Conservation (phyloP, 2,888 invertebrate species). For the Caenorhabditis sp. region DNA sequence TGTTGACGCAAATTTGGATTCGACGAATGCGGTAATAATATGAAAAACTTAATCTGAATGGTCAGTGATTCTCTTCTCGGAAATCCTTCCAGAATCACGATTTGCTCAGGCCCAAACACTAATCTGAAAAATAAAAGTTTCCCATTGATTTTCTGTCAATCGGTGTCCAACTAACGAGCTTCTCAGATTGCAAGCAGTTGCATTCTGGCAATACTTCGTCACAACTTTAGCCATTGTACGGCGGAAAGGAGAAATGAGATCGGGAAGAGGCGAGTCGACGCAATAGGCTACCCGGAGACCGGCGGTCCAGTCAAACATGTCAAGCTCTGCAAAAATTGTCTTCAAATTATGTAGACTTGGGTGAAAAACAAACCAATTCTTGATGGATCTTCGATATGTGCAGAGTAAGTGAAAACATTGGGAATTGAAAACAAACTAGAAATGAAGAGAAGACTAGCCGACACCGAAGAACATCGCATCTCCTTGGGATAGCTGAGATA, state of each 20-base stretch:
- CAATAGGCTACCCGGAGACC: conserved; percentile 74
- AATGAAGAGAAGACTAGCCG: conserved; percentile 31
- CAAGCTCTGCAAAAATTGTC: conserved; percentile 66
- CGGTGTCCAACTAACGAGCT: conserved; percentile 61
- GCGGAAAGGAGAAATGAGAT: conserved; percentile 72
- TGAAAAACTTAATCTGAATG: conserved; percentile 72
- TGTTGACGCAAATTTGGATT: conserved; percentile 59
- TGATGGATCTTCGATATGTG: conserved; percentile 58
- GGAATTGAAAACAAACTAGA: conserved; percentile 18
- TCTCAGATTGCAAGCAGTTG: conserved; percentile 72
- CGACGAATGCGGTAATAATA: conserved; percentile 71
- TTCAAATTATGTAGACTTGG: neutral
- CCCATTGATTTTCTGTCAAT: conserved; percentile 2
- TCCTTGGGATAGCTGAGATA: conserved; percentile 25
- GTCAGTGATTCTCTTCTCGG: conserved; percentile 72
- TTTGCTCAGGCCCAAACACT: conserved; percentile 70
- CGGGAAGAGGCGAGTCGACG: conserved; percentile 69
- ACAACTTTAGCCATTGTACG: conserved; percentile 71
- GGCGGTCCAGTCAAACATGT: conserved; percentile 74
- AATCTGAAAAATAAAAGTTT: conserved; percentile 58
- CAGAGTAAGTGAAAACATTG: conserved; percentile 47
- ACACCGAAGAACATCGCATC: conserved; percentile 48
- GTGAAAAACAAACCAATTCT: conserved; percentile 36
- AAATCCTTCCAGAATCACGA: conserved; percentile 75
- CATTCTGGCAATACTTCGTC: conserved; percentile 75